Conservation (phyloP, 2,113 vertebrate genomes). For the Brachypodius melanocephalos region DNA sequence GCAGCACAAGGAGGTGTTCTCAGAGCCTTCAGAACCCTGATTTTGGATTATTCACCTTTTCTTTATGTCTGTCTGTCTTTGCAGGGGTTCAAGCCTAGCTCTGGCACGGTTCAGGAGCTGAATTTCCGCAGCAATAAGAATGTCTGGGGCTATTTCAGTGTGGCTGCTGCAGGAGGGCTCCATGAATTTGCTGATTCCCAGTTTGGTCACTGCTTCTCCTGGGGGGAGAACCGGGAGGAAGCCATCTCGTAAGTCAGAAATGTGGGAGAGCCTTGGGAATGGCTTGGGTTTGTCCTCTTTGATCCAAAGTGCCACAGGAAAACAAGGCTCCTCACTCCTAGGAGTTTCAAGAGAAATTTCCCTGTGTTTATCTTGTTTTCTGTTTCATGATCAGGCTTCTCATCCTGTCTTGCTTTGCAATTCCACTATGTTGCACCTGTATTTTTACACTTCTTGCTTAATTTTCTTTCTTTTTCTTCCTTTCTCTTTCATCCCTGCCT, state of each 20-base stretch:
- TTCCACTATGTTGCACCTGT: background rate
- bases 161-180: constrained; percentile 94
- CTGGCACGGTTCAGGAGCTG: constrained; percentile 95
- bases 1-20: background rate
- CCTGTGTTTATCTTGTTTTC: background rate
- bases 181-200: constrained; percentile 98
- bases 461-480: background rate
- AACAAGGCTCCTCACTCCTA: background rate
- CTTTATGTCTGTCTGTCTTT: constrained; percentile 18
- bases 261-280: background rate
- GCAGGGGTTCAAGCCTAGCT: constrained; percentile 98
- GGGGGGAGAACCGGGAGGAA: constrained; percentile 98
- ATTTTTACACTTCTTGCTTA: background rate
- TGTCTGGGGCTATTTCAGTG: constrained; percentile 99
- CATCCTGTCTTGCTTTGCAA: background rate
- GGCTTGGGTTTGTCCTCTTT: background rate
- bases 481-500: background rate
- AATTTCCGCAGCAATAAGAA: constrained; percentile 99
- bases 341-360: background rate
- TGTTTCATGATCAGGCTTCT: background rate
- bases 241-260: constrained; percentile 90
- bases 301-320: background rate
- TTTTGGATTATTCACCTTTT: background rate
- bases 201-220: constrained; percentile 98
- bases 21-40: background rate